Evolutionary conservation across 2,888 invertebrate genomes (phyloP), one percentile per base, ranked within the genome.

Genomic region (Scaptomyza caliginosa): DNA sequence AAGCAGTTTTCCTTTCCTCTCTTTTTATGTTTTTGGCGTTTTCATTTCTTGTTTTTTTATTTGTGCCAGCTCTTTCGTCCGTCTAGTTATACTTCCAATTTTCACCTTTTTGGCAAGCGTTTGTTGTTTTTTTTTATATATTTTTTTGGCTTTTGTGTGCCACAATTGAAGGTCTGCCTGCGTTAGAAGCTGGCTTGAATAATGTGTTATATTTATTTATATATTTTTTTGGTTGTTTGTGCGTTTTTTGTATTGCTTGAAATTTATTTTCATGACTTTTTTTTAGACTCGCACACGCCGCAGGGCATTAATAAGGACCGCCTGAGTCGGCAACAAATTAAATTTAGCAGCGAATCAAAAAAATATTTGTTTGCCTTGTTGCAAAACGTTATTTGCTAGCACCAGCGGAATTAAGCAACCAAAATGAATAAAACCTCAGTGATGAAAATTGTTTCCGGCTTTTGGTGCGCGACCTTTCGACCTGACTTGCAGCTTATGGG

Each of bases 81-180:
- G 26, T 64, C 54, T 58, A 57, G 58, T 55, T 65, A 62, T 74
- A 63, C 63, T 58, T 73, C 59, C 71, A 77, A 80, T 83, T 80
- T 84, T 51, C 63, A 80, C 74, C 69, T 83, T 80, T 68, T 71
- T 45, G 43, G 23, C 13, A 40, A 48, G 52, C 43, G 40, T 16
- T 16, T n/a, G 17, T 28, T 45, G 17, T 17, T 17, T 17, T 26
- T 17, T 4, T 19, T 26, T 59, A 39, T 57, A 48, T 50, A 46
- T 54, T 78, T 46, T 32, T 13, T 30, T 30, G 30, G 50, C 54
- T 57, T 55, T 62, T 63, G 59, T 70, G 7, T 48, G 73, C 68
- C 39, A 58, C 48, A 13, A 58, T 67, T 49, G 39, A 36, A 46
- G 46, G 40, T 46, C 13, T 34, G 34, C 7, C 42, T 38, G 45